Conservation (phyloP, 2,113 vertebrate genomes). For the Saguinus midas region DNA sequence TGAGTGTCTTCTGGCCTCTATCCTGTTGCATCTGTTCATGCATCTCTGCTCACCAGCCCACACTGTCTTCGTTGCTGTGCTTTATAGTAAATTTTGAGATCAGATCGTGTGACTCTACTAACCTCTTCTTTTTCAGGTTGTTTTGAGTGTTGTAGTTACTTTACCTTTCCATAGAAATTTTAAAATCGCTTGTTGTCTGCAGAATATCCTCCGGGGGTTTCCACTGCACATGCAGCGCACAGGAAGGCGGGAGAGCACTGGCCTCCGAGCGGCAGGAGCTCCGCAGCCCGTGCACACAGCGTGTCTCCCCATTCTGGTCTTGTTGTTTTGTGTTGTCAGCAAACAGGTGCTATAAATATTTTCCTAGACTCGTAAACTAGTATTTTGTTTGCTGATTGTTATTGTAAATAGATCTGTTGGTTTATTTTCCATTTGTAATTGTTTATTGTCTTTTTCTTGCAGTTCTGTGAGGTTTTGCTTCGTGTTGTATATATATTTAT, state of each 20-base stretch:
- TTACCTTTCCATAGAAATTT: not conserved
- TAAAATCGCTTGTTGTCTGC: not conserved
- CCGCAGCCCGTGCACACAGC: not conserved
- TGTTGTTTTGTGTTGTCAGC: not conserved
- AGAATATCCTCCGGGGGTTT: not conserved
- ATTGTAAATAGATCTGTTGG: not conserved
- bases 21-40: not conserved
- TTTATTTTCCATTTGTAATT: not conserved
- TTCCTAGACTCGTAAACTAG: not conserved
- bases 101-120: not conserved
- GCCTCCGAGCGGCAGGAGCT: not conserved
- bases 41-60: rapidly evolving
- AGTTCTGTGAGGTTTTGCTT: not conserved
- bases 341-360: not conserved
- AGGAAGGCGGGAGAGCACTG: not conserved
- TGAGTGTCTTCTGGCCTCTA: not conserved
- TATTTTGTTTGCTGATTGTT: not conserved
- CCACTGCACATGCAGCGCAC: not conserved
- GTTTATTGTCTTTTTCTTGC: not conserved
- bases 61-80: not conserved
- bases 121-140: not conserved
- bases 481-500: not conserved
- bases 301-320: not conserved
- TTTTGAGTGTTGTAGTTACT: not conserved
- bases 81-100: not conserved